These are phyloP conservation scores for Hyperoplus immaculatus DNA, from an alignment of 2,797 vertebrate species.

Conservation along the genomic window DNA sequence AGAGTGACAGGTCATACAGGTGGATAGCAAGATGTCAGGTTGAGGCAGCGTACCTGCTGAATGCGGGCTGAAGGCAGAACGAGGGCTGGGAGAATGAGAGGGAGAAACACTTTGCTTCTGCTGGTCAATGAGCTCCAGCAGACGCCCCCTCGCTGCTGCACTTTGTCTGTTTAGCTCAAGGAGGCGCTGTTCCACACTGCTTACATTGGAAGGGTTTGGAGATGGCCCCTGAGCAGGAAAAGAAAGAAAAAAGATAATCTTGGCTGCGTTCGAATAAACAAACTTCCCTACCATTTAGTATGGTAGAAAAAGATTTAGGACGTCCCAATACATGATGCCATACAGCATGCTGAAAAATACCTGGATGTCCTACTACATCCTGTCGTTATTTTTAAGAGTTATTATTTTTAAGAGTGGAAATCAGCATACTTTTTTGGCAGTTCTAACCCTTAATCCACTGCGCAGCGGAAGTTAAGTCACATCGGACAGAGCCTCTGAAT, in stretches of 20 bases:
- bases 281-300: too few relatives aligned
- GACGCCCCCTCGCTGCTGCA: conserved; percentile 88
- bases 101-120: conserved; percentile 85
- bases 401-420: too few relatives aligned
- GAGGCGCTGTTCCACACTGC: conserved; percentile 89
- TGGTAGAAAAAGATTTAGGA: too few relatives aligned
- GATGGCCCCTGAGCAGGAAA: conserved; percentile 44
- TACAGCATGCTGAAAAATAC: too few relatives aligned
- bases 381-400: too few relatives aligned
- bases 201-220: conserved; percentile 51
- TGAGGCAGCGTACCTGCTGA: conserved; percentile 59
- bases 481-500: too few relatives aligned
- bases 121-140: conserved; percentile 92
- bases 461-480: too few relatives aligned
- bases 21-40: background rate
- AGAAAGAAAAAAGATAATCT: background rate
- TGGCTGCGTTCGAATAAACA: background rate
- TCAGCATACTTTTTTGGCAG: too few relatives aligned
- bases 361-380: too few relatives aligned
- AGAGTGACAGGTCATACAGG: background rate
- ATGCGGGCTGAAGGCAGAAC: conserved; percentile 63
- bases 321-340: too few relatives aligned
- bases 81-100: conserved; percentile 71
- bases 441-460: too few relatives aligned
- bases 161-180: conserved; percentile 93